Base-by-base conservation (phyloP, 2,113 vertebrate genomes). In the Neofelis nebulosa region DNA sequence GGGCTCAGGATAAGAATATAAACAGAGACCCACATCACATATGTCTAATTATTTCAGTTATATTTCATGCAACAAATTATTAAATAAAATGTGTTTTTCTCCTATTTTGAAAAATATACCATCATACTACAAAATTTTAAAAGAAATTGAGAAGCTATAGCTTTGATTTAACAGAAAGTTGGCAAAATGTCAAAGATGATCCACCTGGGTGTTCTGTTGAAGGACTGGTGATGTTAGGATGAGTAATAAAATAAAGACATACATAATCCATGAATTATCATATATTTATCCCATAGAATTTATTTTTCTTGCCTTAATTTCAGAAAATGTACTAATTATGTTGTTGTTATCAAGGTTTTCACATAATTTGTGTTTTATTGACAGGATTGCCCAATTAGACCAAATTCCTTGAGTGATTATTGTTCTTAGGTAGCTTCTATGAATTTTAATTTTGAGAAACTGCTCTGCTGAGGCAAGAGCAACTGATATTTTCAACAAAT, bases 381-480 rank as follows among this genome's bases (percentile, higher is more conserved):
- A 91, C 7, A 89, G 45, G 50, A 92, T 73, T 95, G 29, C 4
- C 55, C 80, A 96, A 84, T 88, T 83, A 97, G 81, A 84, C 25
- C 31, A 88, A 92, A 97, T 76, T 84, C 11, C 69, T 90, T 88
- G 63, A 94, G 13, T 89, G 65, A 45, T 87, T 93, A 84, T 81
- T 91, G 21, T 82, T 93, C 29, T 87, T 83, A 96, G 13, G 48
- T 80, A 90, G 41, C 85, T 95, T 91, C 74, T 63, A 65, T 69
- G 33, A 94, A 96, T 85, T 93, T 96, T 91, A 96, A 85, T 76
- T 23, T 95, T 69, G 33, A 97, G 61, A 96, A 91, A 95, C n/a
- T 78, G 31, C 52, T 89, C 80, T 45, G 3, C 55, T 36, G 41
- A 95, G 36, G n/a, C 13, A 96, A 89, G 55, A 85, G 21, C 27